Percentiles rank a stretch among this genome's conserved stretches.
These are phyloP conservation scores for Harpagus bidentatus DNA, from an alignment of 2,113 vertebrate species.

Conservation along the genomic window DNA sequence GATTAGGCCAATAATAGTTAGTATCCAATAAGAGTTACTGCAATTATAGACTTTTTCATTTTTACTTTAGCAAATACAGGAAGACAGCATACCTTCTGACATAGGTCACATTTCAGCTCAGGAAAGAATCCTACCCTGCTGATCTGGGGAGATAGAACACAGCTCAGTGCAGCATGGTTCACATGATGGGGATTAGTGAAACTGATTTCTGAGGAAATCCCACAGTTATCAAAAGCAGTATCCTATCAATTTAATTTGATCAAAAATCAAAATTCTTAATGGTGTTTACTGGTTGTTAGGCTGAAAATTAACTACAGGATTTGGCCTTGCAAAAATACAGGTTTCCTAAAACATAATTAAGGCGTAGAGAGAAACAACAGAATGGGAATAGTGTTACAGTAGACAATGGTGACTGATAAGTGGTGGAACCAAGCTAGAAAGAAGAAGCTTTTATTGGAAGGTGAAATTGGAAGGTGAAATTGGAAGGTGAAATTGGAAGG, in stretches of 20 bases:
- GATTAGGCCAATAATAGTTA: background rate
- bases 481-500: no score
- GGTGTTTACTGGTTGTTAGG: background rate
- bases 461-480: no score
- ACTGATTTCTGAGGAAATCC: background rate
- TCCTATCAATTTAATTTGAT: background rate
- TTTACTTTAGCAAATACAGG: background rate
- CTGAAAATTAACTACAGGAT: background rate
- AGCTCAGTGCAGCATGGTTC: background rate
- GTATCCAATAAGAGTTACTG: background rate
- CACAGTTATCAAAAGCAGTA: background rate
- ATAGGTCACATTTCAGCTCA: background rate
- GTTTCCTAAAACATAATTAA: background rate
- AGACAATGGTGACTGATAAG: background rate
- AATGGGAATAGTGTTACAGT: fast-evolving
- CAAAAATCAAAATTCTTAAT: background rate
- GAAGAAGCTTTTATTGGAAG: background rate
- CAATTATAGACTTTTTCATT: background rate
- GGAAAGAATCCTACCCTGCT: background rate
- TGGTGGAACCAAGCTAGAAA: background rate
- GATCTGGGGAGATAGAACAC: background rate
- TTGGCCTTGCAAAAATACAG: background rate
- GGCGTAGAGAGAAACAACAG: background rate
- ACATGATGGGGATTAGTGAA: background rate
- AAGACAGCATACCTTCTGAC: background rate